phyloP scores from a whole-genome alignment of 2,888 invertebrate species.

The Catonia carolina region DNA sequence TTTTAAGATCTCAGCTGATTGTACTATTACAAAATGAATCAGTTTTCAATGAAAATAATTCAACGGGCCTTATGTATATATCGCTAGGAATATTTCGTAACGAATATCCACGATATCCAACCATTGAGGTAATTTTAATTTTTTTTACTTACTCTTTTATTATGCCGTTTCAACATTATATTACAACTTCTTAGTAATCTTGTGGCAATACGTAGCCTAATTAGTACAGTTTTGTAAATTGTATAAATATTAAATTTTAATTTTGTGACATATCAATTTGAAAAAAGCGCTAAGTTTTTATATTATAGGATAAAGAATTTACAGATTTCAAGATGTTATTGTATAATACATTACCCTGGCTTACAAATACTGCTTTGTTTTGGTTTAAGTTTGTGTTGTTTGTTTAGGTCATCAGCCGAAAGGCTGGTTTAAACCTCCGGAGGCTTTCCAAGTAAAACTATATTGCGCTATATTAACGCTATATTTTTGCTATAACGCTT shows the following conservation, averaged over 20 bases:
- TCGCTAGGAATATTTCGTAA: constrained; percentile 72
- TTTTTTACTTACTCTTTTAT: neutral
- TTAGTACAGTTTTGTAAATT: neutral
- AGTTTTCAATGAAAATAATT: constrained; percentile 64
- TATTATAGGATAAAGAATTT: too few relatives aligned
- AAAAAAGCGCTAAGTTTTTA: too few relatives aligned
- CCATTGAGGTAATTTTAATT: constrained; percentile 55
- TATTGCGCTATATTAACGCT: too few relatives aligned
- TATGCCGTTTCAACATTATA: neutral
- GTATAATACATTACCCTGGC: too few relatives aligned
- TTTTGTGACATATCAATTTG: neutral
- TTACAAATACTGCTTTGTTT: too few relatives aligned
- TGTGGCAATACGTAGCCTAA: neutral
- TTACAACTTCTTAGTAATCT: too few relatives aligned
- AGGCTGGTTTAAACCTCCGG: too few relatives aligned
- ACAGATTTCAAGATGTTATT: too few relatives aligned
- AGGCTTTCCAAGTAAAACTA: too few relatives aligned
- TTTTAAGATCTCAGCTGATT: constrained; percentile 87
- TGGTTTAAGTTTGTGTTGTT: too few relatives aligned
- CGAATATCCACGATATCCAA: constrained; percentile 83
- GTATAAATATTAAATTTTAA: neutral
- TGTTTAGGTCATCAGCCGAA: too few relatives aligned
- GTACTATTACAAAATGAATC: constrained; percentile 76
- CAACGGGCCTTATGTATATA: constrained; percentile 13
- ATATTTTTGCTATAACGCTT: too few relatives aligned